phyloP scores from a whole-genome alignment of 1,140 invertebrate genomes.

The Campodea augens region DNA sequence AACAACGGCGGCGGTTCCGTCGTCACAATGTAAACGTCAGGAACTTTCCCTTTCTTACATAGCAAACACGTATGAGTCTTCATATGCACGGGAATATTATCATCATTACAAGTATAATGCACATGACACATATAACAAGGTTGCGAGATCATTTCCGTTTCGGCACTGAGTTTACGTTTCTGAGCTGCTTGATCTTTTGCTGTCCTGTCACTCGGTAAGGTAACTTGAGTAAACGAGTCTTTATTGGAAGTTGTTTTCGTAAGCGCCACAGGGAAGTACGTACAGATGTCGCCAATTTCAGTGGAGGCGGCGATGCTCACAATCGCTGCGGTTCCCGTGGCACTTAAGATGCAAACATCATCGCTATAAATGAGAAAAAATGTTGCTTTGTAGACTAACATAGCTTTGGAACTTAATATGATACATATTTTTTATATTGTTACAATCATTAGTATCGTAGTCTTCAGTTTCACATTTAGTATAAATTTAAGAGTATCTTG shows the following conservation, averaged over 20 bases:
- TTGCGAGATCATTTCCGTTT: too few relatives aligned
- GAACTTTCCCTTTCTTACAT: conserved; percentile 56
- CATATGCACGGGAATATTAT: conserved; percentile 47
- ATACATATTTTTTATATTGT: too few relatives aligned
- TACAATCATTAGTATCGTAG: too few relatives aligned
- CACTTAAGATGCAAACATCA: conserved; percentile 84
- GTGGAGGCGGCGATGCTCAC: conserved; percentile 25
- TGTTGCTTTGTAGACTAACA: neutral
- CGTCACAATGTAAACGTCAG: conserved; percentile 75
- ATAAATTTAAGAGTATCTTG: too few relatives aligned
- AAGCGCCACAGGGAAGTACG: too few relatives aligned
- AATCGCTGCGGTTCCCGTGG: conserved; percentile 78
- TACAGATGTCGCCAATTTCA: too few relatives aligned
- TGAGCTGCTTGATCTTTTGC: too few relatives aligned
- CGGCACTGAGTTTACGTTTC: too few relatives aligned
- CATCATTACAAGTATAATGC: conserved; percentile 47
- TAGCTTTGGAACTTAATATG: too few relatives aligned
- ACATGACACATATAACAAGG: conserved; percentile 50
- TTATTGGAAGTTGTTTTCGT: too few relatives aligned
- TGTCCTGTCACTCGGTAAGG: conserved; percentile 8
- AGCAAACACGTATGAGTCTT: conserved; percentile 43
- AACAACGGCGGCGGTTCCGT: conserved; percentile 62
- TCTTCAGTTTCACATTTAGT: too few relatives aligned
- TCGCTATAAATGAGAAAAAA: conserved; percentile 38
- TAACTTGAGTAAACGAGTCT: too few relatives aligned